Percentiles rank a stretch among this genome's conserved stretches.
Conservation (phyloP, 2,113 vertebrate species). For the Leptobrachium leishanense region DNA sequence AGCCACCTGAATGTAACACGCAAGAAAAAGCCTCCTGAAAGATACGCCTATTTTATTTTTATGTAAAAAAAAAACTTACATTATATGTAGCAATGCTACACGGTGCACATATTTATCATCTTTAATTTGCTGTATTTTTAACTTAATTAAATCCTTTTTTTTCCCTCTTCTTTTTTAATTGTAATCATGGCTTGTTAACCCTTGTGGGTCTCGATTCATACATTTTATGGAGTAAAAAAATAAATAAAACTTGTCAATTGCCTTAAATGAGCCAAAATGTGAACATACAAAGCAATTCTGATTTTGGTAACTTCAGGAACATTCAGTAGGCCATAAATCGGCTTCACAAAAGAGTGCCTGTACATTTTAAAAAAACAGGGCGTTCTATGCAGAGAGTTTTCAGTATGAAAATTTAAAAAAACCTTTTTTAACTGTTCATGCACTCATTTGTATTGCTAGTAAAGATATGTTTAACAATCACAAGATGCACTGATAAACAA, state of each 20-base stretch:
- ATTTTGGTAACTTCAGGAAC: not conserved
- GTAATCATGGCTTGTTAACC: constrained; percentile 3
- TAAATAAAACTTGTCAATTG: not conserved
- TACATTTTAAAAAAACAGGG: not conserved
- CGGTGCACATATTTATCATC: constrained; percentile 56
- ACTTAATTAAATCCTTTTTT: constrained; percentile 35
- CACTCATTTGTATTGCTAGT: too few species aligned
- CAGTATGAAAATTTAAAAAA: too few species aligned
- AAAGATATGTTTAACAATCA: too few species aligned
- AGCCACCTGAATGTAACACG: constrained; percentile 47
- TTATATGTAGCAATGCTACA: constrained; percentile 51
- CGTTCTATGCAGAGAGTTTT: not conserved
- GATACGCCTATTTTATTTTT: constrained; percentile 56
- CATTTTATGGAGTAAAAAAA: not conserved
- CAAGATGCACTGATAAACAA: too few species aligned
- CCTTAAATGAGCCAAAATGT: constrained; percentile 19
- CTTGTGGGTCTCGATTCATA: not conserved
- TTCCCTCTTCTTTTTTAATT: constrained; percentile 1
- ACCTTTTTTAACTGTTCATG: too few species aligned
- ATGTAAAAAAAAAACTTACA: constrained; percentile 44
- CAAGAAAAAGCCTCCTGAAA: constrained; percentile 40
- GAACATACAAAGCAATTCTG: not conserved
- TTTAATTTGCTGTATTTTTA: constrained; percentile 48
- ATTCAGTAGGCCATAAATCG: not conserved
- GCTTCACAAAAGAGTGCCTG: not conserved